phyloP scores from a whole-genome alignment of 2,888 invertebrate genomes.

The Callimorpha dominula region DNA sequence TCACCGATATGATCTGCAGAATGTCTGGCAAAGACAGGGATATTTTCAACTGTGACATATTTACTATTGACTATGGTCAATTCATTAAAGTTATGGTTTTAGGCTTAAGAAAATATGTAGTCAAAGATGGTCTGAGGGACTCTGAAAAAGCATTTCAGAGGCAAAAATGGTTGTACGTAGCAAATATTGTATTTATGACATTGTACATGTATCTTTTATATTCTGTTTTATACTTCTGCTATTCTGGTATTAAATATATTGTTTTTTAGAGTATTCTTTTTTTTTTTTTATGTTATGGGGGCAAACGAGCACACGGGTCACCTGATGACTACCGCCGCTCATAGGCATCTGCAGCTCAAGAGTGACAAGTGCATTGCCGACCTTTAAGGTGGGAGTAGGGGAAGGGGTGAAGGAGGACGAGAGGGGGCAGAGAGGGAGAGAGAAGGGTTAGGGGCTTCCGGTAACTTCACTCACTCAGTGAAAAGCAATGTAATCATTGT shows the following conservation, averaged over 20 bases:
- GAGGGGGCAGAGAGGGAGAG: too few relatives aligned
- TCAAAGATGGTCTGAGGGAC: conserved; percentile 28
- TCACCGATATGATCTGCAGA: conserved; percentile 25
- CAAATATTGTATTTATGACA: conserved; percentile 6
- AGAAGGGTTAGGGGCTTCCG: too few relatives aligned
- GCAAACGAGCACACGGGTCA: too few relatives aligned
- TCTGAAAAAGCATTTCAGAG: conserved; percentile 6
- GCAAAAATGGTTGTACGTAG: neutral
- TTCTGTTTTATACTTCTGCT: neutral
- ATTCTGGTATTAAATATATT: conserved; percentile 14
- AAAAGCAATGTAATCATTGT: too few relatives aligned
- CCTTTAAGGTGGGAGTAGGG: too few relatives aligned
- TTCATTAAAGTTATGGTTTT: conserved; percentile 16
- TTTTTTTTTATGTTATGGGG: neutral
- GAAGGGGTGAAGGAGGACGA: too few relatives aligned
- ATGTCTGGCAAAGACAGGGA: conserved; percentile 37
- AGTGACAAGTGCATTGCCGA: too few relatives aligned
- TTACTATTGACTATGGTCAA: conserved; percentile 32
- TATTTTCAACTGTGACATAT: conserved; percentile 53
- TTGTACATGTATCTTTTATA: conserved; percentile 1
- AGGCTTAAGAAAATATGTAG: conserved; percentile 30
- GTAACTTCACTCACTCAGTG: too few relatives aligned
- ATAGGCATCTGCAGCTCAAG: too few relatives aligned
- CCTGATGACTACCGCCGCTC: too few relatives aligned
- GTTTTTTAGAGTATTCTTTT: neutral